Percentiles rank a stretch among this genome's conserved stretches.
phyloP scores from a whole-genome alignment of 1,140 invertebrate genomes.

The Helicoverpa zea region DNA sequence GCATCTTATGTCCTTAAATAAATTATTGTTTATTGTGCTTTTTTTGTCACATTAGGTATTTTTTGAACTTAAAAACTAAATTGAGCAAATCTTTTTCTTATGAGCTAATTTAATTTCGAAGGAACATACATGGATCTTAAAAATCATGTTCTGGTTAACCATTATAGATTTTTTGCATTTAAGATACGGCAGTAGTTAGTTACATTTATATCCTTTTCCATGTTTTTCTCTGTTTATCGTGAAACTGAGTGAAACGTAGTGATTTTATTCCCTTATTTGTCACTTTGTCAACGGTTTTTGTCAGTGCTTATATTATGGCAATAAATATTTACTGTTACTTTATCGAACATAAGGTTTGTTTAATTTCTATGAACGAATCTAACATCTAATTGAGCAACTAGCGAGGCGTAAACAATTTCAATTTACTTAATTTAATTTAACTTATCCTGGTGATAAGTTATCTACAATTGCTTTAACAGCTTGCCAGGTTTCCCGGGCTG shows the following conservation, averaged over 20 bases:
- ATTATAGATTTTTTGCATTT: no score
- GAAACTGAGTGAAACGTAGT: background rate
- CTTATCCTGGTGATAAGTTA: conserved; percentile 73
- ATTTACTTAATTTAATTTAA: conserved; percentile 33
- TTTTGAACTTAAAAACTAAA: no score
- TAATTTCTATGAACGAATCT: conserved; percentile 16
- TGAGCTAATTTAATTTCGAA: no score
- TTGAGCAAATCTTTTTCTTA: no score
- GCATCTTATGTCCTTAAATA: no score
- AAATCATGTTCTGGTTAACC: no score
- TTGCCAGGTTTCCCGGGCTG: conserved; percentile 93
- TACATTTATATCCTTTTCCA: no score
- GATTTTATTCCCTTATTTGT: background rate
- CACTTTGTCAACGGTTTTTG: background rate
- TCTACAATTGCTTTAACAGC: conserved; percentile 91
- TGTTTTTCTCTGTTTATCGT: background rate
- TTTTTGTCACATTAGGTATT: no score
- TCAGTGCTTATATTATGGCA: conserved; percentile 1
- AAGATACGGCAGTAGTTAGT: no score
- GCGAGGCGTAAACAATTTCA: conserved; percentile 35
- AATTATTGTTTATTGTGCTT: no score
- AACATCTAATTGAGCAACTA: conserved; percentile 26
- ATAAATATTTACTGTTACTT: background rate
- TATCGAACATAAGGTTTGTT: conserved; percentile 3
- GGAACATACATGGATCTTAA: no score